Percentiles rank a stretch among this genome's conserved stretches.
Conservation (phyloP, 1,140 invertebrate species). For the Trachelipus rathkii region DNA sequence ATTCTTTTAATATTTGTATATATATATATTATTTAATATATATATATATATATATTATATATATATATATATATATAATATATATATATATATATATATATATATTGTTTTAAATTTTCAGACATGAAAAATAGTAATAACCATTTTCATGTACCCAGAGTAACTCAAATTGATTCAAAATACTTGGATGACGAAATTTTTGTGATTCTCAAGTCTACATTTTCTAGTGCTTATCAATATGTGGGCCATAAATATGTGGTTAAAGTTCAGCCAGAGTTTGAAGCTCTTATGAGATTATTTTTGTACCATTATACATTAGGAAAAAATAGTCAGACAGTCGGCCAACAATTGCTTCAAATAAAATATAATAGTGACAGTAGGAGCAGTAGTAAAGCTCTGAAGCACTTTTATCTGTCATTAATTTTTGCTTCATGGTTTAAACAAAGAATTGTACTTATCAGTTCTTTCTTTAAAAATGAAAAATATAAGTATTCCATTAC, state of each 20-base stretch:
- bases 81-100: neutral
- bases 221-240: conserved; percentile 31
- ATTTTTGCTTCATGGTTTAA: conserved; percentile 37
- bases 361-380: conserved; percentile 33
- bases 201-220: conserved; percentile 34
- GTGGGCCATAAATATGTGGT: conserved; percentile 29
- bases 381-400: conserved; percentile 19
- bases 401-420: conserved; percentile 23
- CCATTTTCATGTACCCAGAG: conserved; percentile 23
- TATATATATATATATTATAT: too few relatives aligned
- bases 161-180: conserved; percentile 38
- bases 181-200: conserved; percentile 35
- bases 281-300: conserved; percentile 31
- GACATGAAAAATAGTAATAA: neutral
- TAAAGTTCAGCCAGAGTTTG: conserved; percentile 41
- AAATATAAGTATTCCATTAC: conserved; percentile 6
- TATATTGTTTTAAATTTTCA: neutral
- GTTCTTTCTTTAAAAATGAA: conserved; percentile 19
- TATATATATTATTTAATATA: too few relatives aligned
- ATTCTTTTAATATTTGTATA: too few relatives aligned
- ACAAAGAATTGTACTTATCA: conserved; percentile 27
- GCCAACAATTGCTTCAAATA: conserved; percentile 41
- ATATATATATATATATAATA: too few relatives aligned
- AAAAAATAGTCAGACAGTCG: conserved; percentile 33
- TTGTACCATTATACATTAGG: conserved; percentile 31